phyloP scores from a whole-genome alignment of 2,113 vertebrate species.

The Catagonus wagneri region DNA sequence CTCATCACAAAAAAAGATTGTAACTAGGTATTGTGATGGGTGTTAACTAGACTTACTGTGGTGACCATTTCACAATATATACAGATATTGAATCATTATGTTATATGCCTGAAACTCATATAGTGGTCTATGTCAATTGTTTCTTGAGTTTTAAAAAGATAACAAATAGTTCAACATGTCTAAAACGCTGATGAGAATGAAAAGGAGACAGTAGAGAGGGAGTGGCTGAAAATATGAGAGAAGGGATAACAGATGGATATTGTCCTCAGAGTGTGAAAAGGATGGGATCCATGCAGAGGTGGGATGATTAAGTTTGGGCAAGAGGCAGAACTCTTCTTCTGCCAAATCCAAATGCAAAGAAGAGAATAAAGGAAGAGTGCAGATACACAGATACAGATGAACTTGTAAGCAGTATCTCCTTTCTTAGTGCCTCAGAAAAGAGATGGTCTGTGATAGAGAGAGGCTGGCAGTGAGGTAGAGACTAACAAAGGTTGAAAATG shows the following conservation, averaged over 20 bases:
- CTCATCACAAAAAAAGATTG: neutral
- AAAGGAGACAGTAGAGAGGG: neutral
- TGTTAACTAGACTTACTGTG: neutral
- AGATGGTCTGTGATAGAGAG: neutral
- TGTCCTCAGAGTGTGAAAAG: neutral
- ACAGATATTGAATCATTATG: neutral
- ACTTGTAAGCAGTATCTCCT: neutral
- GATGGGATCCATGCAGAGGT: neutral
- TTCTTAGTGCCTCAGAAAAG: neutral
- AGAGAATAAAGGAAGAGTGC: neutral
- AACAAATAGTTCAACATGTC: neutral
- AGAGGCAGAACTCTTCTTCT: neutral
- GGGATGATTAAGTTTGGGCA: neutral
- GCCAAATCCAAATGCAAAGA: neutral
- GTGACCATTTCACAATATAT: neutral
- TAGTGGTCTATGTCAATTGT: neutral
- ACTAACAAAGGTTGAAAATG: neutral
- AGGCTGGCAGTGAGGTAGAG: neutral
- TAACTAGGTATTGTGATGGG: neutral
- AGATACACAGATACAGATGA: neutral
- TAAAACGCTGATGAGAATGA: slow-evolving; percentile 10
- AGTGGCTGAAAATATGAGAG: neutral
- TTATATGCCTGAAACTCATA: neutral
- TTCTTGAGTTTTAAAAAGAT: neutral
- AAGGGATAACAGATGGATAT: neutral